Evolutionary conservation across 2,113 vertebrate species (phyloP), one percentile per base, ranked within the genome.

Genomic region (Apus apus): DNA sequence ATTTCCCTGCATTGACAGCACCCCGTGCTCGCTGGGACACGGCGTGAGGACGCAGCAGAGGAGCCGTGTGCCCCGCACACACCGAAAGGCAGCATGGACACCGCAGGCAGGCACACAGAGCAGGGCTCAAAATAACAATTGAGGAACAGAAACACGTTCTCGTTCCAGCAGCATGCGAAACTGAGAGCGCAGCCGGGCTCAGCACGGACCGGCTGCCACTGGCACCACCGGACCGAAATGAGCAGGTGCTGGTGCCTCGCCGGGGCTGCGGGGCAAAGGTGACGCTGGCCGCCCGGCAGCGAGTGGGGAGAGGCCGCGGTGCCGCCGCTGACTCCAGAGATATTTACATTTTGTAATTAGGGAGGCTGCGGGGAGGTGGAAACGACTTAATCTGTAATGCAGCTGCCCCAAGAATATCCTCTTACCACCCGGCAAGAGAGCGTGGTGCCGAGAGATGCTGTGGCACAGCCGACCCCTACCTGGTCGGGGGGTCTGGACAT

Each of bases 81-180:
- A 12, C 54, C 36, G 4, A 78, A 89, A 87, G 70, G 68, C 71
- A 48, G 70, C 2, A 2, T 6, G 1, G 34, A 32, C 53, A 27
- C 30, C 22, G 4, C 10, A 57, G 54, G 88, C 66, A 81, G 87
- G 73, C 50, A 73, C 51, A 60, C 46, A 60, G 61, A 70, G 29
- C 0, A 1, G 50, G 58, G 61, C 87, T 92, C 34, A 45, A 61
- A 66, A 94, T 84, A 92, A 76, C 81, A 94, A 91, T 76, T 70
- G 91, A 87, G 96, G 97, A 97, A 97, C 93, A 67, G 97, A 96
- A 97, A 96, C 68, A 19, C 1, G 5, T 76, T 94, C 88, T 70
- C 8, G 32, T 88, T 90, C 92, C 29, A 5, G 85, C 56, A 79
- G 51, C 4, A 0, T 66, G 54, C 1, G 45, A 97, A 97, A 96